phyloP scores from a whole-genome alignment of 2,797 vertebrate genomes.

The Aphelocoma californica region DNA sequence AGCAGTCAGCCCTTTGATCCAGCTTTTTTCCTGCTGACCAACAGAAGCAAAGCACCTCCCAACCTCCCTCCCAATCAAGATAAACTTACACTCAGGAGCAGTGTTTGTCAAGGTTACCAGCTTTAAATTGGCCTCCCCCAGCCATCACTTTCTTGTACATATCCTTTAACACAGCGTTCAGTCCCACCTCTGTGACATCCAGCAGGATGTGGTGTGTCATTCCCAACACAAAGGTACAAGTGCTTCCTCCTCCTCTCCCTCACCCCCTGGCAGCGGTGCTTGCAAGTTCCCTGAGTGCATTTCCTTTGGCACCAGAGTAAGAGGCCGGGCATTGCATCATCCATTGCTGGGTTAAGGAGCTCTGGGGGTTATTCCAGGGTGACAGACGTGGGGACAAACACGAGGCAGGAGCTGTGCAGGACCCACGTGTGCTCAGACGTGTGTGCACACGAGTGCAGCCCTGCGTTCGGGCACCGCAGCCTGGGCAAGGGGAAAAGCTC shows the following conservation, averaged over 20 bases:
- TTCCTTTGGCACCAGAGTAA: background rate
- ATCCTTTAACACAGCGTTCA: background rate
- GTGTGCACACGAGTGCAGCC: accelerated
- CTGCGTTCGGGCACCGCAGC: accelerated
- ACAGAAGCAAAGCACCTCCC: background rate
- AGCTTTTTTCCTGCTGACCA: background rate
- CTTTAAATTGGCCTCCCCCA: background rate
- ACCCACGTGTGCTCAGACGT: accelerated
- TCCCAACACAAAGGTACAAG: background rate
- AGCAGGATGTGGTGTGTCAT: background rate
- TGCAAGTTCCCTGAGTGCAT: background rate
- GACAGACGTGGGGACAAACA: background rate
- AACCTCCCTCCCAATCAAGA: background rate
- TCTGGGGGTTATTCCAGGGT: background rate
- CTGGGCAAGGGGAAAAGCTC: accelerated
- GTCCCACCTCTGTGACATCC: background rate
- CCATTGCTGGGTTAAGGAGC: background rate
- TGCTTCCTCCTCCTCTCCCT: background rate
- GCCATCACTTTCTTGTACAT: accelerated
- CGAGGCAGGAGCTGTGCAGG: background rate
- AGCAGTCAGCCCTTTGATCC: background rate
- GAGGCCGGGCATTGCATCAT: background rate
- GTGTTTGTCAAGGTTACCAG: background rate
- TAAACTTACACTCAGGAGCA: background rate
- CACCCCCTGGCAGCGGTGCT: accelerated